Evolutionary conservation across 2,797 vertebrate species (phyloP).

Genomic region (Peromyscus aztecus): DNA sequence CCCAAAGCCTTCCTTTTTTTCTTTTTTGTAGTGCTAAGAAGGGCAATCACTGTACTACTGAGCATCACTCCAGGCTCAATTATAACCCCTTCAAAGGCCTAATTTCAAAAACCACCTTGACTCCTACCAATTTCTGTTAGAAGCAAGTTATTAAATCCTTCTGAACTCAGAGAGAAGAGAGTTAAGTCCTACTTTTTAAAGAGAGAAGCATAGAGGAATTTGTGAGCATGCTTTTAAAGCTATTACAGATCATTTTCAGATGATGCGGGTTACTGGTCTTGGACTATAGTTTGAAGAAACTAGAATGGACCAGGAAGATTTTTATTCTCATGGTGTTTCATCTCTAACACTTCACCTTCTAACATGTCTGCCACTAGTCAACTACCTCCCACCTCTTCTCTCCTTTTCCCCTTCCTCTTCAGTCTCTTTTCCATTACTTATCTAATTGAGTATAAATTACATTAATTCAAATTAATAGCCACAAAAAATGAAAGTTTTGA

Average conservation of each 20-base stretch:
- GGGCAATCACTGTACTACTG: not conserved
- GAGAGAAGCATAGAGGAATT: not conserved
- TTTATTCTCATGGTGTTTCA: not conserved
- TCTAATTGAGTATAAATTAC: conserved; percentile 16
- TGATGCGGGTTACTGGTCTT: not conserved
- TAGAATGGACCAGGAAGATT: not conserved
- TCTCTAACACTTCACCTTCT: not conserved
- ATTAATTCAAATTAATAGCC: not conserved
- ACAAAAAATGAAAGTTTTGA: conserved; percentile 37
- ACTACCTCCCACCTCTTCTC: not conserved
- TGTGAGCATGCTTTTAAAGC: conserved; percentile 47
- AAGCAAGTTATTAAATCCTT: conserved; percentile 25
- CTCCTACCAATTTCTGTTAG: not conserved
- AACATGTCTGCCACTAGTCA: not conserved
- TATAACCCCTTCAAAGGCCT: not conserved
- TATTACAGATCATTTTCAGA: not conserved
- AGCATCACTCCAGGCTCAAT: not conserved
- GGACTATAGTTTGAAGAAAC: not conserved
- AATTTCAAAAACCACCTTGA: not conserved
- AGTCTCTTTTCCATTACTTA: not conserved
- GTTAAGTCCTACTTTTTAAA: conserved; percentile 13
- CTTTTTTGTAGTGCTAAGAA: not conserved
- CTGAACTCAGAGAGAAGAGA: not conserved
- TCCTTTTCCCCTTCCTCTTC: not conserved
- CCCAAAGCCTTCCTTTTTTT: not conserved